Conservation (phyloP, 2,113 vertebrate species). For the Cephalophus harveyi region DNA sequence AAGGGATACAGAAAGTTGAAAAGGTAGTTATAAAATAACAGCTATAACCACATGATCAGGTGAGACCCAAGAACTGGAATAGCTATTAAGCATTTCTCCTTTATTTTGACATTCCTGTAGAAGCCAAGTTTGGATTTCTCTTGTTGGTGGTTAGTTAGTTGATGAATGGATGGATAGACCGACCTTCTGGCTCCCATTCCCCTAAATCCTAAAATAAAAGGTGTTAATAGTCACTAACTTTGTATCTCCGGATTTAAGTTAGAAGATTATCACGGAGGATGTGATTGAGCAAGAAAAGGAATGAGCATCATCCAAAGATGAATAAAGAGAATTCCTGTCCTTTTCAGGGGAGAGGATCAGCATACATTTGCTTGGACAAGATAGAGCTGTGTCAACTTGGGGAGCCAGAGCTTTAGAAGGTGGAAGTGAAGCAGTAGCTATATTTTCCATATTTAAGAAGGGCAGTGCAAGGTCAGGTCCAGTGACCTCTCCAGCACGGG, state of each 20-base stretch:
- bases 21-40: neutral
- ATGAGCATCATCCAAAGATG: neutral
- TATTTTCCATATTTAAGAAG: neutral
- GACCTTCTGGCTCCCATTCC: neutral
- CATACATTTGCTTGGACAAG: neutral
- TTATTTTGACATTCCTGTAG: neutral
- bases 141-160: neutral
- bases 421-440: neutral
- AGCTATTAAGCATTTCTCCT: neutral
- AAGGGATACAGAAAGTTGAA: neutral
- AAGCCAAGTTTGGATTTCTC: neutral
- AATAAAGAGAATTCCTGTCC: neutral
- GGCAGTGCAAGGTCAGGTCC: neutral
- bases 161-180: neutral
- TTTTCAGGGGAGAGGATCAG: neutral
- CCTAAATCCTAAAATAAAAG: neutral
- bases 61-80: neutral
- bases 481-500: neutral
- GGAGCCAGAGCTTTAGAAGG: neutral
- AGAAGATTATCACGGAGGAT: neutral
- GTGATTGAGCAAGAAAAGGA: neutral
- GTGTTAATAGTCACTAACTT: neutral
- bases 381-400: neutral
- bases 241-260: neutral
- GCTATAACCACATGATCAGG: neutral